Conservation (phyloP, 23 tunicate species). For the Diplosoma virens region DNA sequence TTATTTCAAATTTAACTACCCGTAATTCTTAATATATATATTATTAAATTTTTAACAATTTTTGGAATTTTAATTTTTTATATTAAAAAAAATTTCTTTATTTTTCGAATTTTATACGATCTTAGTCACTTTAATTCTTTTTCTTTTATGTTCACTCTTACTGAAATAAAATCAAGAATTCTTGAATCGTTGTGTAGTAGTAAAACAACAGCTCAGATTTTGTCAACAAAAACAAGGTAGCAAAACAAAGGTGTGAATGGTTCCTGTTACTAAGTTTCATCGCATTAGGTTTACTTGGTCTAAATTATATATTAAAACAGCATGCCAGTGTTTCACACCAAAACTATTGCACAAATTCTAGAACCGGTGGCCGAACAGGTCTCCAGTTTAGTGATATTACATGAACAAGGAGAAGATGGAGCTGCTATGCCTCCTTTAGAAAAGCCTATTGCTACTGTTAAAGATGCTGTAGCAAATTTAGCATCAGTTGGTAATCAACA, state of each 20-base stretch:
- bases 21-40: too few relatives aligned
- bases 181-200: conserved; percentile 11
- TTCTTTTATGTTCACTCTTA: too few relatives aligned
- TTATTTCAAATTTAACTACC: too few relatives aligned
- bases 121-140: too few relatives aligned
- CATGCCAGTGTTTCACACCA: conserved; percentile 99
- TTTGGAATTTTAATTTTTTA: too few relatives aligned
- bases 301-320: too few relatives aligned
- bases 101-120: too few relatives aligned
- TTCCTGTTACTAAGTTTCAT: too few relatives aligned
- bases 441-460: conserved; percentile 63
- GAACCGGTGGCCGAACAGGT: conserved; percentile 99
- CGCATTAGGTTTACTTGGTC: too few relatives aligned
- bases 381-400: conserved; percentile 83
- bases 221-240: conserved; percentile 17
- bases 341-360: conserved; percentile 87
- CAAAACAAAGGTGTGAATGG: not conserved
- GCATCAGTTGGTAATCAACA: conserved; percentile 70
- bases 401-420: conserved; percentile 97
- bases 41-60: too few relatives aligned
- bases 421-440: conserved; percentile 85
- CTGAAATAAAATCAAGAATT: too few relatives aligned
- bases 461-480: conserved; percentile 77
- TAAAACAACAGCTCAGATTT: not conserved
- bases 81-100: too few relatives aligned